These are phyloP conservation scores for Scaptomyza montana DNA, from an alignment of 1,140 invertebrate genomes.

Conservation along the genomic window DNA sequence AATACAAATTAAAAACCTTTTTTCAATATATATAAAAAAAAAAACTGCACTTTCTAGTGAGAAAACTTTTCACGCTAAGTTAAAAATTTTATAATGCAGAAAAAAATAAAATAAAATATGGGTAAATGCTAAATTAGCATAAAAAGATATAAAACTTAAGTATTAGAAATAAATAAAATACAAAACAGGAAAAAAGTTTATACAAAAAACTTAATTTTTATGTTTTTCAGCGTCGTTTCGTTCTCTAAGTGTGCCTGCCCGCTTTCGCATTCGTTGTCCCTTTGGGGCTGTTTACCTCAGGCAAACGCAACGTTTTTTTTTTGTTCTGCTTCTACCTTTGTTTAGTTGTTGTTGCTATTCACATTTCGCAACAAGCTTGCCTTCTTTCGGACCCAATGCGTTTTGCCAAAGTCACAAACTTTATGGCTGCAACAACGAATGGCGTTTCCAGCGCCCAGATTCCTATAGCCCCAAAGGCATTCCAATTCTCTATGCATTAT, in stretches of 20 bases:
- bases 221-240: background rate
- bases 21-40: too few relatives aligned
- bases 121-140: too few relatives aligned
- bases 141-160: too few relatives aligned
- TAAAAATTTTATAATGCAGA: too few relatives aligned
- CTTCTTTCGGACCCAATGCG: slow-evolving; percentile 32
- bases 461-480: slow-evolving; percentile 40
- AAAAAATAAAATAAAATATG: too few relatives aligned
- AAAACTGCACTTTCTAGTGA: too few relatives aligned
- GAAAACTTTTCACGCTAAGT: too few relatives aligned
- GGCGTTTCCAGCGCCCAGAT: slow-evolving; percentile 10
- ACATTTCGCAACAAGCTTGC: slow-evolving; percentile 73
- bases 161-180: background rate
- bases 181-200: background rate
- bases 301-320: slow-evolving; percentile 23
- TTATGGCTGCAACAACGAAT: slow-evolving; percentile 45
- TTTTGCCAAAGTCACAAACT: slow-evolving; percentile 63
- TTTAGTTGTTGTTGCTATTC: slow-evolving; percentile 28
- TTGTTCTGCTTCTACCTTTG: too few relatives aligned
- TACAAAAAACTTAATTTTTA: too few relatives aligned
- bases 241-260: background rate
- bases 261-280: background rate
- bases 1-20: too few relatives aligned
- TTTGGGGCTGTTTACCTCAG: background rate
- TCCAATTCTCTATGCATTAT: slow-evolving; percentile 72